A percentile compares a stretch with the other conserved stretches of the same genome.
Evolutionary conservation across 2,113 vertebrate genomes (phyloP).

Genomic region (Platysteira castanea): DNA sequence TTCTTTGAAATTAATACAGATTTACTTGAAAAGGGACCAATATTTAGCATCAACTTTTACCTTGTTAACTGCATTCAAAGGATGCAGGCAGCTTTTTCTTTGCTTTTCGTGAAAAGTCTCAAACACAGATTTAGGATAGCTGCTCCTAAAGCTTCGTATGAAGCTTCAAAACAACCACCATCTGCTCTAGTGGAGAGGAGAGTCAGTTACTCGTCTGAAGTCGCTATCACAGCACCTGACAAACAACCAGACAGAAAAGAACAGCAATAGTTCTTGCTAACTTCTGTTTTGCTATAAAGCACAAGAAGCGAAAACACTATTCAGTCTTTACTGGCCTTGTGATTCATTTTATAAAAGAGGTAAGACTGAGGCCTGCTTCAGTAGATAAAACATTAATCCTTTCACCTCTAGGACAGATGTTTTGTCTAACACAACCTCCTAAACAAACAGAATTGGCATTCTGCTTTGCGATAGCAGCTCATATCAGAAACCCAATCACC

Average conservation of each 20-base stretch:
- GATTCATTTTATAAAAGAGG: background rate
- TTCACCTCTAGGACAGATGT: conserved; percentile 26
- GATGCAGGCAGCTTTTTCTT: background rate
- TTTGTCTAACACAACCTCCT: conserved; percentile 33
- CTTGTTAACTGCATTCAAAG: background rate
- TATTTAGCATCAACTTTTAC: background rate
- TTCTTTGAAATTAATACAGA: background rate
- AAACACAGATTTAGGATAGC: background rate
- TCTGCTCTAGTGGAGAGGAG: background rate
- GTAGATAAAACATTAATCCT: conserved; percentile 49
- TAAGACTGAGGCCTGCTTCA: background rate
- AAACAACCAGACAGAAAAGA: background rate
- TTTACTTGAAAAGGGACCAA: background rate
- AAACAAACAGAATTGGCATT: conserved; percentile 27
- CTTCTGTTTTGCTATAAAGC: background rate
- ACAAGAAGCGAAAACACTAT: background rate
- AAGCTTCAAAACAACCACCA: conserved; percentile 7
- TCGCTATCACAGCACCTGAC: background rate
- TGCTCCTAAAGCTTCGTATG: background rate
- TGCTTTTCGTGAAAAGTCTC: background rate
- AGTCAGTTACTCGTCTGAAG: background rate
- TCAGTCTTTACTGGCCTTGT: background rate
- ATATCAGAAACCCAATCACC: background rate
- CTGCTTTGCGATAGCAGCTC: background rate
- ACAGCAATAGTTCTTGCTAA: background rate